Evolutionary conservation across 1,140 invertebrate genomes (phyloP), one percentile per base, ranked within the genome.

Genomic region (Zophobas atratus): DNA sequence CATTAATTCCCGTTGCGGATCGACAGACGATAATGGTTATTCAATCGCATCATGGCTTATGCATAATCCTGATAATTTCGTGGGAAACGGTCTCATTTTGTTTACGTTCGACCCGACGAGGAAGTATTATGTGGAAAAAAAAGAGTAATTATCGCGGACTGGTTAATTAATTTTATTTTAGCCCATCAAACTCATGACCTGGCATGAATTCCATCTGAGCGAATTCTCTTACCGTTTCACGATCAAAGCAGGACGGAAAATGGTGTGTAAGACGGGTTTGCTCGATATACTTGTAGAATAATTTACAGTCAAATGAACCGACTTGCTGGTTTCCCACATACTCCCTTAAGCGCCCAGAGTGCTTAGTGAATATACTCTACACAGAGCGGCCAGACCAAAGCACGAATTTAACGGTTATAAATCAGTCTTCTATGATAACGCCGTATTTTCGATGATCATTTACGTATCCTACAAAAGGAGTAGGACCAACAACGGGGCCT

Each of bases 1-100:
- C 60, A 43, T 67, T 67, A 67, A 67, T 67, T 67, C 39, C n/a
- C 60, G 20, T 20, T 20, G 20, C 20, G 20, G 20, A 20, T 20
- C 20, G 2, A 20, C n/a, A 2, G 60, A 41, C n/a, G 60, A 67
- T 67, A 67, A 38, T 67, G 60, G 38, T 67, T 41, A 43, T 43
- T 43, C 36, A 67, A 67, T 67, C 60, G 60, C 43, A 39, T 41
- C 60, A n/a, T 56, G 55, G 55, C 34, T 34, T 34, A 34, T 43
- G 60, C 60, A 67, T 67, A 67, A 67, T 67, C 60, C 60, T 32
- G 60, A 67, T 67, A 67, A 67, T 43, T 67, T 67, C 60, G 60
- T 67, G 60, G 60, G 60, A 67, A 67, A 67, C 39, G 32, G 60
- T 8, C 39, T n/a, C 60, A 39, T 67, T 67, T 51, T 20, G 20